Percentiles rank a stretch among this genome's conserved stretches.
These are phyloP conservation scores for Cephus spinipes DNA, from an alignment of 2,888 invertebrate species.

Conservation along the genomic window DNA sequence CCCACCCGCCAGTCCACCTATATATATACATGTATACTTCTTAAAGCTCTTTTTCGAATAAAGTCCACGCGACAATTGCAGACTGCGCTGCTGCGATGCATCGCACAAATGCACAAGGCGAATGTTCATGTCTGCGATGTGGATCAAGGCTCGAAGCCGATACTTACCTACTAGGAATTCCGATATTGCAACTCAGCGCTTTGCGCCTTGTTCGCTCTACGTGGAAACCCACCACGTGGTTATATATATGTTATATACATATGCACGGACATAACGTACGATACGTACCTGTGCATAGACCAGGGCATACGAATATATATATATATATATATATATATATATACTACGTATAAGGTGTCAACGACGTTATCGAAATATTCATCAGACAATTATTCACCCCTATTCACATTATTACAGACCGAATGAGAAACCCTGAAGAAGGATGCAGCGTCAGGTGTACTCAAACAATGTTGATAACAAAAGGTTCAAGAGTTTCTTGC, in stretches of 20 bases:
- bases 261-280: not conserved
- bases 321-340: too few relatives aligned
- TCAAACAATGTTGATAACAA: not conserved
- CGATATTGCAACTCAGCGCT: conserved; percentile 55
- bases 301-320: not conserved
- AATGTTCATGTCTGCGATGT: conserved; percentile 36
- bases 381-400: not conserved
- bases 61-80: not conserved
- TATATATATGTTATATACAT: too few relatives aligned
- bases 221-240: not conserved
- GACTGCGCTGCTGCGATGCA: not conserved
- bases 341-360: not conserved
- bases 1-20: not conserved
- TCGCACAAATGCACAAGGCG: not conserved
- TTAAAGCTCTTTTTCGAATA: not conserved
- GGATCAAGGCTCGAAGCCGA: conserved; percentile 55
- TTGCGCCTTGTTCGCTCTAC: conserved; percentile 28
- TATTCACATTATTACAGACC: not conserved
- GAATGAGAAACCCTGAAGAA: not conserved
- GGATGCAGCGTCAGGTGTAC: not conserved
- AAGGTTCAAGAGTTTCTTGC: not conserved
- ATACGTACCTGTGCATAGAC: not conserved
- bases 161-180: conserved; percentile 50
- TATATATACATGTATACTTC: not conserved
- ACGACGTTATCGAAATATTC: not conserved